These are phyloP conservation scores for Drosophila melanosoma DNA, from an alignment of 2,888 invertebrate genomes.

Conservation along the genomic window DNA sequence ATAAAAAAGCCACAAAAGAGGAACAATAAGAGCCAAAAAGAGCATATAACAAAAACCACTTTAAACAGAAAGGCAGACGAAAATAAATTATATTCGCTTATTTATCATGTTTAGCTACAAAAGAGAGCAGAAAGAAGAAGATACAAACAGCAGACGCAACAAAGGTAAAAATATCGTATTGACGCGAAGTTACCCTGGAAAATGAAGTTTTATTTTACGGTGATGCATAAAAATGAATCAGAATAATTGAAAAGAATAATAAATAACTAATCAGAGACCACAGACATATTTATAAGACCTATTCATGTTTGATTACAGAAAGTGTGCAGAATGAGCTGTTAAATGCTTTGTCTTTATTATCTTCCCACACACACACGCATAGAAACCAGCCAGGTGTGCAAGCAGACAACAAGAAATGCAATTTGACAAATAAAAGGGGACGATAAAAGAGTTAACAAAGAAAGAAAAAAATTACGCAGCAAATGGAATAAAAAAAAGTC, in stretches of 20 bases:
- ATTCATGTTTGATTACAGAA: neutral
- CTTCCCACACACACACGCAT: neutral
- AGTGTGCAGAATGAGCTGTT: neutral
- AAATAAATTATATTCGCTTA: conserved; percentile 66
- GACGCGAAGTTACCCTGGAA: conserved; percentile 11
- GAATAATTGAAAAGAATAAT: neutral
- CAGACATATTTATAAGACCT: neutral
- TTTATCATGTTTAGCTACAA: conserved; percentile 38
- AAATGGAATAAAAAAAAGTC: neutral
- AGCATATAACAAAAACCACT: conserved; percentile 14
- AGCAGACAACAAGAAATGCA: conserved; percentile 33
- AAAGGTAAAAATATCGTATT: conserved; percentile 7
- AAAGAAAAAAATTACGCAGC: conserved; percentile 2
- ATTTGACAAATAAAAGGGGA: conserved; percentile 34
- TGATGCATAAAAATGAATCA: neutral
- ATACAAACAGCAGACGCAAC: neutral
- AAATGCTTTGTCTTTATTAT: neutral
- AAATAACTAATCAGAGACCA: neutral
- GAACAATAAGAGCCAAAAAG: conserved; percentile 15
- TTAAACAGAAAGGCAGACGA: conserved; percentile 33
- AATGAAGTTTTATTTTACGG: neutral
- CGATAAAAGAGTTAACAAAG: neutral
- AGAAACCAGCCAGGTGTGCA: neutral
- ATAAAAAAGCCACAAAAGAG: conserved; percentile 14
- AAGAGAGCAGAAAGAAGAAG: conserved; percentile 7